Evolutionary conservation across 2,888 invertebrate species (phyloP), one percentile per base, ranked within the genome.

Genomic region (Amiota minor): DNA sequence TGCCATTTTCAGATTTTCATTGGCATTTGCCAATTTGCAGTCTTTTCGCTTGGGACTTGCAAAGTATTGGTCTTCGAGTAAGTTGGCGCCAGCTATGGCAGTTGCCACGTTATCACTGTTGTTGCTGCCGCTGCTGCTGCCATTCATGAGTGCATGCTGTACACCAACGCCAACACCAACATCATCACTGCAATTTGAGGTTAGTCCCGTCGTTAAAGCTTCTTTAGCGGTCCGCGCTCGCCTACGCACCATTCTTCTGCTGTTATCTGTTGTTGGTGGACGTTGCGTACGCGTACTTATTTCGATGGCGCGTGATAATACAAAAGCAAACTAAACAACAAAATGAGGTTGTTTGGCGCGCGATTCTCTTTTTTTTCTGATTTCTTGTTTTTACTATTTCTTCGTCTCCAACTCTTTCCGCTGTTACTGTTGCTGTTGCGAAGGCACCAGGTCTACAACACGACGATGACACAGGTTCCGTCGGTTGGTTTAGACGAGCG

Each of bases 41-140:
- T 90, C 90, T 87, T 90, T 90, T 76, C 90, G 86, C 76, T 90
- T 90, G 14, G 90, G 90, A 76, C 90, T 90, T 46, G 90, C 88
- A 83, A 88, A 89, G 72, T 88, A 86, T 79, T 87, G 89, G 78
- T 90, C 90, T 49, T 90, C 90, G 55, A 87, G 76, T 35, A 86
- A 74, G 70, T 75, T 79, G 56, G 79, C 80, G 71, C 75, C 79
- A 20, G 75, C 70, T 35, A 75, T 67, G n/a, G 75, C 64, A 23
- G 76, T 77, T 12, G 76, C 75, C 47, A 74, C 79, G 35, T 73
- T 76, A 72, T 77, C 72, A 35, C 6, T 35, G 45, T 72, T 62
- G 71, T 75, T 23, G 72, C 14, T 71, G 50, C 12, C 53, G 53
- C 53, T n/a, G 53, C 59, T 2, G 23, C 10, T 23, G 35, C 75